A percentile compares a stretch with the other conserved stretches of the same genome.
Conservation (phyloP, 2,888 invertebrate genomes). For the Parascotia fuliginaria region DNA sequence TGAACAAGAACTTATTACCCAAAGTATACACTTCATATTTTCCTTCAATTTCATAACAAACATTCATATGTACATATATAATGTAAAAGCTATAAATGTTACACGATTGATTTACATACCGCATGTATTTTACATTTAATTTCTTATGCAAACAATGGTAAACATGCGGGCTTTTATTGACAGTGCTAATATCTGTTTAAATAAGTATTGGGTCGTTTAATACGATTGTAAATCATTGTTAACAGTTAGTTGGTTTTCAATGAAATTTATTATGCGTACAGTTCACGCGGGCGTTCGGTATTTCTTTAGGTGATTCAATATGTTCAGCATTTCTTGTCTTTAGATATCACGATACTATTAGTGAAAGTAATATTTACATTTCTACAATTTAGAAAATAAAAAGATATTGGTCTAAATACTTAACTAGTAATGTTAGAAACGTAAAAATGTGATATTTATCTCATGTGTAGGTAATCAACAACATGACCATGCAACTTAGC, state of each 20-base stretch:
- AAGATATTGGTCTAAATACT: too few species aligned
- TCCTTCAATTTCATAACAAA: conserved; percentile 9
- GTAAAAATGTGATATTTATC: too few species aligned
- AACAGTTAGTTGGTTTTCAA: conserved; percentile 60
- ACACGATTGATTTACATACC: conserved; percentile 42
- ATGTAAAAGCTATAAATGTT: conserved; percentile 19
- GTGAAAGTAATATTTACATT: background rate
- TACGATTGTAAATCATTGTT: conserved; percentile 70
- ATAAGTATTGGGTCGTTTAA: conserved; percentile 66
- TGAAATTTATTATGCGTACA: conserved; percentile 73
- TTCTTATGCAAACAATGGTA: conserved; percentile 42
- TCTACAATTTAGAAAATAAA: too few species aligned
- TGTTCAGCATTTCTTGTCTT: conserved; percentile 27
- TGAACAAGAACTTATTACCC: conserved; percentile 1
- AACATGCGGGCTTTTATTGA: conserved; percentile 75
- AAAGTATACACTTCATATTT: conserved; percentile 7
- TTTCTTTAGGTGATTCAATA: conserved; percentile 46
- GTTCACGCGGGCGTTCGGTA: conserved; percentile 55
- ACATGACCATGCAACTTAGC: too few species aligned
- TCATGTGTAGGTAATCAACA: too few species aligned
- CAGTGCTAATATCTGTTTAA: conserved; percentile 70
- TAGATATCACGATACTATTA: conserved; percentile 34
- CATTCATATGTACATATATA: conserved; percentile 1
- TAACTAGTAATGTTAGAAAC: too few species aligned
- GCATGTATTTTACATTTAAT: conserved; percentile 39